Base-by-base conservation (phyloP, 2,113 vertebrate genomes). In the Platanista minor region DNA sequence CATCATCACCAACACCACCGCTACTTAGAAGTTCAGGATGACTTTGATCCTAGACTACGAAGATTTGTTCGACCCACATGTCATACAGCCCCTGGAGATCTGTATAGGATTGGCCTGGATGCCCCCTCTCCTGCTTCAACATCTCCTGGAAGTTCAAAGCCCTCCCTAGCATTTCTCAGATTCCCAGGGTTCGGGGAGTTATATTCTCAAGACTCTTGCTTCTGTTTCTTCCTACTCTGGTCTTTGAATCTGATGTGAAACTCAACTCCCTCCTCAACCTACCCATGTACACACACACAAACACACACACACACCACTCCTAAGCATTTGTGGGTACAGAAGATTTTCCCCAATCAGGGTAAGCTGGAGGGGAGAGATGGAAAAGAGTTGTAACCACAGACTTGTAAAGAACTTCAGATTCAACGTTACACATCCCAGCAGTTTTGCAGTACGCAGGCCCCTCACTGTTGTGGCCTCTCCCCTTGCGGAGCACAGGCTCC, bases 221-320 rank as follows among this genome's bases (percentile, higher is more conserved):
- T 84, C 93, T 66, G 43, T 75, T 66, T 46, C 36, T 39, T 46
- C 36, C 59, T 57, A 4, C 6, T 2, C 17, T 67, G n/a, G 57
- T 57, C 69, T 94, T 66, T 84, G 46, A 94, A 31, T 66, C 46
- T 90, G 67, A 75, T 84, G 21, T 75, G 77, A 94, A 75, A 54
- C 57, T 54, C 67, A 94, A 36, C 36, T 43, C 46, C 78, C 83
- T 66, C 57, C 57, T 43, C 31, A 29, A 6, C 66, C 5, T n/a
- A 17, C 77, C 33, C 43, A 8, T 5, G 20, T 3, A 3, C 5
- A 2, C 5, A 18, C 8, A n/a, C 29, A 13, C 6, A 29, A 0
- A 27, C 15, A 2, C 13, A 46, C 21, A 29, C 18, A 2, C n/a
- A n/a, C 27, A n/a, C 41, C 36, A 33, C 59, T 41, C 13, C 15